Evolutionary conservation across 2,888 invertebrate genomes (phyloP).

Genomic region (Pharmacophagus antenor): DNA sequence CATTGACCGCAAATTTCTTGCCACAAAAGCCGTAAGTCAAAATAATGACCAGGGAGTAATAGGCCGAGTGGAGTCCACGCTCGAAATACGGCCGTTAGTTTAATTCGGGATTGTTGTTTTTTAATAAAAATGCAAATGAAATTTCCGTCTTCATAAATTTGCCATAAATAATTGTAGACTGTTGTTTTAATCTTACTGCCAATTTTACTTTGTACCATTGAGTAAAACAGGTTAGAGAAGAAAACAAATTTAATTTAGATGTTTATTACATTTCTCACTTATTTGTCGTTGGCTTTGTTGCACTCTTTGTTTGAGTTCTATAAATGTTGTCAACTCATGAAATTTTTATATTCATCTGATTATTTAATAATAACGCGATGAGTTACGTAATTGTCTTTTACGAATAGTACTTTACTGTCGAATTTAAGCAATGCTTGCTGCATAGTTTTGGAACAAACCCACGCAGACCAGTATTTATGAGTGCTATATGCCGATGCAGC

Average conservation of each 20-base stretch:
- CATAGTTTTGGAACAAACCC: constrained; percentile 26
- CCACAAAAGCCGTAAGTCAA: constrained; percentile 73
- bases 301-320: too few species aligned
- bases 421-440: constrained; percentile 13
- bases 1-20: constrained; percentile 74
- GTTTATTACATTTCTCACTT: too few species aligned
- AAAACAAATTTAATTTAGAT: too few species aligned
- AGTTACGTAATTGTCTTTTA: not conserved
- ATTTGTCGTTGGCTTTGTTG: too few species aligned
- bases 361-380: not conserved
- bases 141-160: constrained; percentile 33
- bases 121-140: constrained; percentile 36
- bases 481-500: constrained; percentile 13
- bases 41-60: constrained; percentile 74
- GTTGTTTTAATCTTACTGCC: constrained; percentile 15
- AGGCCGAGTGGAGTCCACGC: constrained; percentile 44
- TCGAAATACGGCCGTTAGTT: constrained; percentile 29
- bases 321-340: too few species aligned
- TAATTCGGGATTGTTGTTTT: constrained; percentile 32
- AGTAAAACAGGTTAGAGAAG: not conserved
- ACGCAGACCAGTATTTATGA: constrained; percentile 20
- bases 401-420: not conserved
- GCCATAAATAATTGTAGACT: constrained; percentile 23
- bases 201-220: constrained; percentile 12
- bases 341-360: too few species aligned